phyloP scores from a whole-genome alignment of 2,888 invertebrate species.

The Mactromeris polynyma region DNA sequence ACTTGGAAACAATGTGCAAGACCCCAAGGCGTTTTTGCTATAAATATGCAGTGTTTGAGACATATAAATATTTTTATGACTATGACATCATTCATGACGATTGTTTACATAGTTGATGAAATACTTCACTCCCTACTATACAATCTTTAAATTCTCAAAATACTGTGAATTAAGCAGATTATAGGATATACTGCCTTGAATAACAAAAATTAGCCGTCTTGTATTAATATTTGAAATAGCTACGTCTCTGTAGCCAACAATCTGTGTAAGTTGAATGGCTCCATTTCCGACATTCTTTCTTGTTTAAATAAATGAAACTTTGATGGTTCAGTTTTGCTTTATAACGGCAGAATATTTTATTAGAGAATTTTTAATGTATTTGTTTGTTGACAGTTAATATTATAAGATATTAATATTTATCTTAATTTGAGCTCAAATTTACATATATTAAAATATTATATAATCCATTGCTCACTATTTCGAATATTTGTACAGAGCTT shows the following conservation, averaged over 20 bases:
- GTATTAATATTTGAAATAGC: neutral
- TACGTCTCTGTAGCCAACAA: neutral
- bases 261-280: neutral
- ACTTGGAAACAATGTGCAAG: neutral
- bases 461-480: no score
- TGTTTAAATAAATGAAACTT: neutral
- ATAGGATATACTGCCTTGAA: neutral
- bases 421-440: no score
- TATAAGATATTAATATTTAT: no score
- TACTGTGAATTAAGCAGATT: slow-evolving; percentile 10
- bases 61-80: neutral
- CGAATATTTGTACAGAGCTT: no score
- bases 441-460: no score
- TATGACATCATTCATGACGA: neutral
- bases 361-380: no score
- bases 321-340: neutral
- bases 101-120: neutral
- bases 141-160: neutral
- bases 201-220: neutral
- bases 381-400: no score
- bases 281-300: neutral
- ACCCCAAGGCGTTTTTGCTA: neutral
- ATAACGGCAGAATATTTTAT: no score
- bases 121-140: neutral
- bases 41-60: neutral